Percentiles rank a stretch among this genome's conserved stretches.
These are phyloP conservation scores for Hypena proboscidalis DNA, from an alignment of 2,888 invertebrate genomes.

Conservation along the genomic window DNA sequence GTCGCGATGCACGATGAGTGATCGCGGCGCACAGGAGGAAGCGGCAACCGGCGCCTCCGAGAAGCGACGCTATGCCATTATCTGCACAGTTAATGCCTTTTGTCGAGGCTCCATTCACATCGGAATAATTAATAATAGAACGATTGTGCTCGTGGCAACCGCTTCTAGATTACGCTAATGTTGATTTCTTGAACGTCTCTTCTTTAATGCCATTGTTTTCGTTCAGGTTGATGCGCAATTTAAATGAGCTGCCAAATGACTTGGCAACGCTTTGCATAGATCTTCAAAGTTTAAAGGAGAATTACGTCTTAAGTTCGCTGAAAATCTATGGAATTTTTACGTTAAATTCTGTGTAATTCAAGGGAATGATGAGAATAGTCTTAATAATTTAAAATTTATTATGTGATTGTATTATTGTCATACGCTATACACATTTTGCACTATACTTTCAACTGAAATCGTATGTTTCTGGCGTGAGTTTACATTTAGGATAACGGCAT, in stretches of 20 bases:
- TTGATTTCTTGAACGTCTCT: slow-evolving; percentile 44
- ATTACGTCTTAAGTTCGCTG: too few species aligned
- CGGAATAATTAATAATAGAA: slow-evolving; percentile 71
- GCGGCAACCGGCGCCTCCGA: slow-evolving; percentile 43
- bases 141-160: slow-evolving; percentile 58
- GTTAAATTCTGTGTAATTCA: too few species aligned
- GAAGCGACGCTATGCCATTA: slow-evolving; percentile 59
- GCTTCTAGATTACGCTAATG: slow-evolving; percentile 35
- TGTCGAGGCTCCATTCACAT: slow-evolving; percentile 66
- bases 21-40: slow-evolving; percentile 46
- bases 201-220: slow-evolving; percentile 37
- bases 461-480: too few species aligned
- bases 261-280: too few species aligned
- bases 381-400: too few species aligned
- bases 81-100: slow-evolving; percentile 69
- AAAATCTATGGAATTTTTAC: too few species aligned
- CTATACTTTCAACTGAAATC: too few species aligned
- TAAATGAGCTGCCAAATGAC: background rate
- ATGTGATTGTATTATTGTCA: too few species aligned
- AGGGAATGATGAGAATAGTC: too few species aligned
- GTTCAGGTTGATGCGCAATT: background rate
- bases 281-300: too few species aligned
- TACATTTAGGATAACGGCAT: too few species aligned
- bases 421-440: too few species aligned
- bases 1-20: slow-evolving; percentile 43